Percentiles rank a stretch among this genome's conserved stretches.
phyloP scores from a whole-genome alignment of 2,888 invertebrate genomes.

The Eulithis testata region DNA sequence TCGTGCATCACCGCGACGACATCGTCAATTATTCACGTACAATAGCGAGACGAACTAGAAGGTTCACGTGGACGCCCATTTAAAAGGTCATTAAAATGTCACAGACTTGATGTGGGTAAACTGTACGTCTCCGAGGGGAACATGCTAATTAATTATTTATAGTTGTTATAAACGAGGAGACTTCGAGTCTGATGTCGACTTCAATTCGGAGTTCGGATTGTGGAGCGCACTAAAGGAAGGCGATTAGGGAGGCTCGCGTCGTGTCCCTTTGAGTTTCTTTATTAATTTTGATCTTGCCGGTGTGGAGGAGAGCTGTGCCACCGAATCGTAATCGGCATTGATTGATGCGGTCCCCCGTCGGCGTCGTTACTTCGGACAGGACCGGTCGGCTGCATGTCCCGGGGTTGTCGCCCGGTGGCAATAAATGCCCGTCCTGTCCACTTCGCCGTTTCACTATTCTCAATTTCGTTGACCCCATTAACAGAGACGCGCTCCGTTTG shows the following conservation, averaged over 20 bases:
- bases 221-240: slow-evolving; percentile 35
- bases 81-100: slow-evolving; percentile 80
- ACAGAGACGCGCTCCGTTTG: slow-evolving; percentile 68
- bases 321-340: slow-evolving; percentile 35
- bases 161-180: slow-evolving; percentile 62
- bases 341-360: slow-evolving; percentile 39
- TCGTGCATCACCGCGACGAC: slow-evolving; percentile 46
- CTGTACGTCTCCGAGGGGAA: slow-evolving; percentile 55
- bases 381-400: slow-evolving; percentile 23
- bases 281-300: slow-evolving; percentile 57
- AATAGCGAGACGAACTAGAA: slow-evolving; percentile 52
- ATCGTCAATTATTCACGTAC: slow-evolving; percentile 62
- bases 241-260: slow-evolving; percentile 45
- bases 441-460: slow-evolving; percentile 75
- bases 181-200: slow-evolving; percentile 40
- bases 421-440: slow-evolving; percentile 66
- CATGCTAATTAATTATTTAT: slow-evolving; percentile 75
- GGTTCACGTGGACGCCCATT: slow-evolving; percentile 65
- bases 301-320: slow-evolving; percentile 33
- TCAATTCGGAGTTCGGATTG: slow-evolving; percentile 44
- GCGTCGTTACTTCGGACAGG: slow-evolving; percentile 30
- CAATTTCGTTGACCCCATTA: slow-evolving; percentile 80
- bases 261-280: slow-evolving; percentile 57
- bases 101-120: slow-evolving; percentile 71
- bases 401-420: slow-evolving; percentile 51